Evolutionary conservation across 2,113 vertebrate genomes (phyloP).

Genomic region (Prionailurus viverrinus): DNA sequence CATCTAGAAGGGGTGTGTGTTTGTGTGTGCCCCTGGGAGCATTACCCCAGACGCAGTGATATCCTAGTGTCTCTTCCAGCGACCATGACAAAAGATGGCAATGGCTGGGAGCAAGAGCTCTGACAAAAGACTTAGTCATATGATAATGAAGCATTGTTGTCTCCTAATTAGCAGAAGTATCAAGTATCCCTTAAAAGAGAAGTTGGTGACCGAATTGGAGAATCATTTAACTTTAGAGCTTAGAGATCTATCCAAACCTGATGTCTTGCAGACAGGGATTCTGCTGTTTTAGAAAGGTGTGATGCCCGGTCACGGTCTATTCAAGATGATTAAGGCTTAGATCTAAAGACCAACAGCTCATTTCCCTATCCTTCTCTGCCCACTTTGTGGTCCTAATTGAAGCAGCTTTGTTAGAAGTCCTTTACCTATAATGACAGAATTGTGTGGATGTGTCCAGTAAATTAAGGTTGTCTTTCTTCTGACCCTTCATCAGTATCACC

Average conservation of each 20-base stretch:
- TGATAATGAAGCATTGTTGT: neutral
- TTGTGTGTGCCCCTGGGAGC: neutral
- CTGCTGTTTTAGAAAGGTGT: neutral
- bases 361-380: neutral
- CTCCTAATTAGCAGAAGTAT: constrained; percentile 56
- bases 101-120: neutral
- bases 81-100: neutral
- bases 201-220: constrained; percentile 34
- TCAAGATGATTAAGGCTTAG: neutral
- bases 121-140: neutral
- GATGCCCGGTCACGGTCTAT: neutral
- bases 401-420: neutral
- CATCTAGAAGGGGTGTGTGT: neutral
- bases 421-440: neutral
- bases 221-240: constrained; percentile 65
- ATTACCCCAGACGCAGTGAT: neutral
- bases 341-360: neutral
- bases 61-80: neutral
- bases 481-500: neutral
- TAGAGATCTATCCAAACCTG: neutral
- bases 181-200: constrained; percentile 37
- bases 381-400: neutral
- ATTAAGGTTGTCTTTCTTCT: neutral
- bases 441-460: neutral
- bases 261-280: constrained; percentile 6